A percentile compares a stretch with the other conserved stretches of the same genome.
These are phyloP conservation scores for Ctenochaetus hawaiiensis DNA, from an alignment of 2,797 vertebrate species.

Conservation along the genomic window DNA sequence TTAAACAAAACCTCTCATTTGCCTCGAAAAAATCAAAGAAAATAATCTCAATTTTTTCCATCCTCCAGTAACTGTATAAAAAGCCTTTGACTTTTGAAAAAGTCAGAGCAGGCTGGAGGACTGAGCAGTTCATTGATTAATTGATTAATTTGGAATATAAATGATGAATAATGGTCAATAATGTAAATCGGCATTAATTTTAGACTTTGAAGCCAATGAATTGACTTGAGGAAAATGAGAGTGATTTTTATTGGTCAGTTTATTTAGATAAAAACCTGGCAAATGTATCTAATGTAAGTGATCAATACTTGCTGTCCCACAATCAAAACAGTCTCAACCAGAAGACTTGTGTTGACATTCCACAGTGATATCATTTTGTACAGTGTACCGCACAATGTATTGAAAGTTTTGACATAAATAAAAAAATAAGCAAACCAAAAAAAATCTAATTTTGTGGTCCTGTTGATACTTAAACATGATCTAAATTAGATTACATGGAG, in stretches of 20 bases:
- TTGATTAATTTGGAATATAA: neutral
- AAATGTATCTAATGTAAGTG: neutral
- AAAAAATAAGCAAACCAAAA: neutral
- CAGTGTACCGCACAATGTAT: neutral
- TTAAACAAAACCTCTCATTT: neutral
- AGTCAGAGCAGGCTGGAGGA: neutral
- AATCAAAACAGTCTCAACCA: neutral
- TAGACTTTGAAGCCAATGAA: neutral
- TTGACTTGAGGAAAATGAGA: neutral
- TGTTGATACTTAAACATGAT: conserved; percentile 65
- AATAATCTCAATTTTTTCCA: neutral
- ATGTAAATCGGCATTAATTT: neutral
- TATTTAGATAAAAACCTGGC: neutral
- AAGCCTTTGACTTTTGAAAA: neutral
- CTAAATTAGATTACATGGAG: conserved; percentile 72
- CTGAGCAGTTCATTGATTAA: neutral
- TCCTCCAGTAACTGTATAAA: neutral
- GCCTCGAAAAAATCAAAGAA: neutral
- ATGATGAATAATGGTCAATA: neutral
- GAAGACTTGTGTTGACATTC: conserved; percentile 12
- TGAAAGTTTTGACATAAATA: conserved; percentile 37
- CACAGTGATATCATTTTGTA: neutral
- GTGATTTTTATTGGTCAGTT: neutral
- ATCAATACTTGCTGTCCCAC: neutral
- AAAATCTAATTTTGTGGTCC: conserved; percentile 44